Conservation (phyloP, 2,113 vertebrate genomes). For the Labrus mixtus region DNA sequence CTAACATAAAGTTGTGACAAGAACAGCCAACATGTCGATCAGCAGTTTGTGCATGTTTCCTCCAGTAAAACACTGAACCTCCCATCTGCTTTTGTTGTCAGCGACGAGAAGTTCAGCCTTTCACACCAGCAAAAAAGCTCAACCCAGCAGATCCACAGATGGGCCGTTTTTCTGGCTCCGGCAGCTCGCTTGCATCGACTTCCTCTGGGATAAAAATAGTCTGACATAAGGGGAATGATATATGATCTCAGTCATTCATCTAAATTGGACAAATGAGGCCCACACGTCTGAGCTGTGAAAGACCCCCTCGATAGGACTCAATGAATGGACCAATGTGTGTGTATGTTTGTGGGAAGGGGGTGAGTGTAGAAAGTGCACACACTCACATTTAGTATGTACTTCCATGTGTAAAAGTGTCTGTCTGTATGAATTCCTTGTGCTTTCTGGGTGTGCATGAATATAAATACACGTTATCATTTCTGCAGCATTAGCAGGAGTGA, state of each 20-base stretch:
- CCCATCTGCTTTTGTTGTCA: constrained; percentile 30
- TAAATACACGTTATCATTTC: constrained; percentile 30
- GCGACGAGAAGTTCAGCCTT: constrained; percentile 24
- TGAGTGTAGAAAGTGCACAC: constrained; percentile 17
- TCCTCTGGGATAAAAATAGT: constrained; percentile 66
- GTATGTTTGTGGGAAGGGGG: constrained; percentile 7
- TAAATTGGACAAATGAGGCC: constrained; percentile 79
- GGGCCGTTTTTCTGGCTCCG: constrained; percentile 30
- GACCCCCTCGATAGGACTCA: constrained; percentile 30
- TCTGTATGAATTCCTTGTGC: neutral
- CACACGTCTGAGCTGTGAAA: constrained; percentile 66
- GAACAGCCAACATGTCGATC: constrained; percentile 4
- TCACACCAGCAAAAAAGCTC: constrained; percentile 21
- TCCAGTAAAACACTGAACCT: neutral
- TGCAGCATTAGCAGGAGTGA: constrained; percentile 5
- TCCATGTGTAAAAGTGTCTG: constrained; percentile 18
- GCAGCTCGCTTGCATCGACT: constrained; percentile 32
- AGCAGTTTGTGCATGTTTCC: constrained; percentile 17
- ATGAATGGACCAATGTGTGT: constrained; percentile 45
- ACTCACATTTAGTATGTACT: constrained; percentile 18
- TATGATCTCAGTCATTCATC: constrained; percentile 74
- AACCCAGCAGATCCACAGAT: constrained; percentile 30
- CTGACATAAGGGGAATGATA: constrained; percentile 67
- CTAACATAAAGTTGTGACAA: neutral
- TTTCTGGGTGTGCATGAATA: constrained; percentile 5